Percentiles rank a stretch among this genome's conserved stretches.
These are phyloP conservation scores for Chlorops oryzae DNA, from an alignment of 1,140 invertebrate genomes.

Conservation along the genomic window DNA sequence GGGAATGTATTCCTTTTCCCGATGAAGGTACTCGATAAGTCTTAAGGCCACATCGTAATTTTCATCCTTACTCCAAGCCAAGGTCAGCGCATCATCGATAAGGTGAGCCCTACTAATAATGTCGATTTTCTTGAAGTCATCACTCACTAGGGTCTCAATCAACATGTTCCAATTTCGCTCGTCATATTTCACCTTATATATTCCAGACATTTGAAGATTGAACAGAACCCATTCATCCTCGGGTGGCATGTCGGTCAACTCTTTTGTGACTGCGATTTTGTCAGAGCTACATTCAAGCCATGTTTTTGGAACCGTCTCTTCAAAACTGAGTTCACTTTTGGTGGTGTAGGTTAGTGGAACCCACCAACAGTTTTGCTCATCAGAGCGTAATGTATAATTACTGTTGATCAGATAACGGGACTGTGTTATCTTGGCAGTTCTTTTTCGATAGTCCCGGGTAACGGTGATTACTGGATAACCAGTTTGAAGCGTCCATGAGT, in stretches of 20 bases:
- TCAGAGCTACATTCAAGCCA: slow-evolving; percentile 53
- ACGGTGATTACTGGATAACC: slow-evolving; percentile 75
- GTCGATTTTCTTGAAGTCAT: slow-evolving; percentile 54
- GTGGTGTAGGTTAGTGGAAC: slow-evolving; percentile 61
- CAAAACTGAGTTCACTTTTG: slow-evolving; percentile 57
- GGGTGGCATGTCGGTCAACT: slow-evolving; percentile 36
- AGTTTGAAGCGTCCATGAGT: slow-evolving; percentile 76
- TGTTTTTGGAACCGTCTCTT: slow-evolving; percentile 54
- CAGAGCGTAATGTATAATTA: slow-evolving; percentile 18
- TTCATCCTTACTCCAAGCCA: slow-evolving; percentile 63
- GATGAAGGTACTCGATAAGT: slow-evolving; percentile 57
- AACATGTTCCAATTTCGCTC: slow-evolving; percentile 62
- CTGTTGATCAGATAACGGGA: slow-evolving; percentile 47
- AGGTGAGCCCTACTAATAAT: slow-evolving; percentile 71
- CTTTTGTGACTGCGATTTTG: slow-evolving; percentile 26
- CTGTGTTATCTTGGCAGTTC: slow-evolving; percentile 53
- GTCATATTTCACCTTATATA: slow-evolving; percentile 75
- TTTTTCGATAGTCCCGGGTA: slow-evolving; percentile 54
- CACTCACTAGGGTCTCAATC: slow-evolving; percentile 53
- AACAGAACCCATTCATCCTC: slow-evolving; percentile 57
- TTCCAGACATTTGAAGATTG: slow-evolving; percentile 57
- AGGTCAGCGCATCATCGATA: slow-evolving; percentile 69
- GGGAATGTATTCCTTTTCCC: slow-evolving; percentile 61
- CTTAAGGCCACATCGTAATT: slow-evolving; percentile 62
- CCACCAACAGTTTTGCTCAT: slow-evolving; percentile 50